These are phyloP conservation scores for Limnephilus auricula DNA, from an alignment of 2,888 invertebrate genomes.

Conservation along the genomic window DNA sequence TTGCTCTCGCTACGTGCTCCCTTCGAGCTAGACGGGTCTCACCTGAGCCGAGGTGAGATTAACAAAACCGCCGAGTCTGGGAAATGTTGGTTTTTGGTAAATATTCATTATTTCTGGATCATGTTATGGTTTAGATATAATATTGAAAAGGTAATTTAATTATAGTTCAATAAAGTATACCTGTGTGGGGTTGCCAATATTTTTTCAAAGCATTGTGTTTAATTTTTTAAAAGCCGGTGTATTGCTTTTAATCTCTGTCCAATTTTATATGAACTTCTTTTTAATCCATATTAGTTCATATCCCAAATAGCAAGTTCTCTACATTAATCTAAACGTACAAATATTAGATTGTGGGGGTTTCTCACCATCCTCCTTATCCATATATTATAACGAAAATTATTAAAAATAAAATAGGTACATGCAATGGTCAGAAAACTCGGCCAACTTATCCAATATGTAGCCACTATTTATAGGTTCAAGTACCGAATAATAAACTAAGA, in stretches of 20 bases:
- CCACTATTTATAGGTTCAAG: too few relatives aligned
- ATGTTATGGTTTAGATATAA: neutral
- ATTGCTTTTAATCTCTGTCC: neutral
- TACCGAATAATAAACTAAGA: too few relatives aligned
- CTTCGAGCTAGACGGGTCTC: neutral
- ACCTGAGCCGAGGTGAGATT: slow-evolving; percentile 12
- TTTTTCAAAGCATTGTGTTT: neutral
- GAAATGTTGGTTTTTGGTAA: neutral
- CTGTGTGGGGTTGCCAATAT: neutral
- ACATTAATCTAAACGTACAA: too few relatives aligned
- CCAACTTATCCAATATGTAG: too few relatives aligned
- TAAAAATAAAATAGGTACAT: too few relatives aligned
- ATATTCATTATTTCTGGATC: slow-evolving; percentile 14
- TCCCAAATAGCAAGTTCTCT: neutral
- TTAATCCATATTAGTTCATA: neutral
- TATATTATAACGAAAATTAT: too few relatives aligned
- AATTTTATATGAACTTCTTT: neutral
- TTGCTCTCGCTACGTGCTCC: slow-evolving; percentile 32
- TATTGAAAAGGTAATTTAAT: neutral
- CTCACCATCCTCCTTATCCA: too few relatives aligned
- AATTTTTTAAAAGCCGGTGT: neutral
- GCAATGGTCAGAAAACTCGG: too few relatives aligned
- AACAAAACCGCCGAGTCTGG: slow-evolving; percentile 12
- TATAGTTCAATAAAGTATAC: neutral
- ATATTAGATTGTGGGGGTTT: too few relatives aligned